phyloP scores from a whole-genome alignment of 2,113 vertebrate genomes.

The Gnathonemus echidnorhynchus region DNA sequence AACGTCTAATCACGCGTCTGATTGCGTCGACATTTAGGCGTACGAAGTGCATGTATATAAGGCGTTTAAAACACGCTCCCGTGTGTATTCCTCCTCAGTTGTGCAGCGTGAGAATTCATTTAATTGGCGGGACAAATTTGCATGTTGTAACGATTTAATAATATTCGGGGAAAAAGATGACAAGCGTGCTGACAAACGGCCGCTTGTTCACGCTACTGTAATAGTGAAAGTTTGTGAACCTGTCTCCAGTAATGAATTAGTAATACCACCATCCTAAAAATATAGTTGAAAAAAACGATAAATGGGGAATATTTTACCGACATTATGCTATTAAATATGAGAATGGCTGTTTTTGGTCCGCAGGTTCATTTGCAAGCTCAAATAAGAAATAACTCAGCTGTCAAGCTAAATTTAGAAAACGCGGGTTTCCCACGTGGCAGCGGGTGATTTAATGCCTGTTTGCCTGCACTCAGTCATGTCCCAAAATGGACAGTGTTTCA shows the following conservation, averaged over 20 bases:
- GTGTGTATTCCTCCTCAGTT: not conserved
- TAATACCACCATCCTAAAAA: not conserved
- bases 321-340: not conserved
- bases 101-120: not conserved
- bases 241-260: not conserved
- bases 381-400: not conserved
- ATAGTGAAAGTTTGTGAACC: not conserved
- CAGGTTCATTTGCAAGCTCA: conserved; percentile 14
- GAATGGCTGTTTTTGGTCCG: not conserved
- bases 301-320: not conserved
- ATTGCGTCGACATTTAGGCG: not conserved
- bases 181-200: not conserved
- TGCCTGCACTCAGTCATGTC: not conserved
- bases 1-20: not conserved
- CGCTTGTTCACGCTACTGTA: not conserved
- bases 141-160: not conserved
- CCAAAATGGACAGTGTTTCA: not conserved
- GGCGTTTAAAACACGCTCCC: not conserved
- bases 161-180: not conserved
- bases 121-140: not conserved
- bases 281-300: not conserved
- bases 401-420: conserved; percentile 14
- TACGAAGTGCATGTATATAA: not conserved
- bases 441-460: not conserved
- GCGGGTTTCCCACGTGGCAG: not conserved